Evolutionary conservation across 2,888 invertebrate species (phyloP), one percentile per base, ranked within the genome.

Genomic region (Bedellia somnulentella): DNA sequence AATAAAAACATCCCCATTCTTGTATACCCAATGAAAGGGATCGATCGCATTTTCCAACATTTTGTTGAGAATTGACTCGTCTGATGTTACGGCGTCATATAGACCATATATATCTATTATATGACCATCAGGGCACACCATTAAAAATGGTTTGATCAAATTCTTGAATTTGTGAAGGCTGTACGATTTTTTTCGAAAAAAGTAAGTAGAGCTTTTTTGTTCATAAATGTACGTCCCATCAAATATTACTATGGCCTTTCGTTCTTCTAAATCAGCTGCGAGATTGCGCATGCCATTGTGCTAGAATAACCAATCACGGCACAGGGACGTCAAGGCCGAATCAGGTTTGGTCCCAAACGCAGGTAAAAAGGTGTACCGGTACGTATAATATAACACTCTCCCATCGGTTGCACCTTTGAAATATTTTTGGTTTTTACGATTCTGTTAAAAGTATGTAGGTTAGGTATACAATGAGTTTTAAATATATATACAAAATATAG

Each of bases 101-200:
- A 38, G 37, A 2, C 42, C 39, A 25, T 34, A 33, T 22, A 30
- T 33, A 24, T 39, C 37, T 23, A 40, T 4, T 24, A 40, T 42
- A 31, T 40, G 35, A 8, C 40, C 40, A 35, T 40, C 35, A 30
- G 31, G 24, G 6, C 29, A 18, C 11, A 40, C 40, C 11, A 39
- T 30, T 12, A 40, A 10, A 33, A 40, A 42, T 5, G 42, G 37
- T 33, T 39, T 39, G 23, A 38, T 5, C 17, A 36, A 23, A 22
- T 36, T 39, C 3, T 29, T 15, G 13, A 28, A 33, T 15, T 38
- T 37, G 16, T 38, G 38, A 1, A 36, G 13, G 6, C 32, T 30
- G 17, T 36, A 36, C 5, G 29, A 35, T 14, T 35, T n/a, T 23
- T 34, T 37, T 23, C 35, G 37, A 12, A 31, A 37, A 12, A 30